Percentiles rank a stretch among this genome's conserved stretches.
phyloP scores from a whole-genome alignment of 2,797 vertebrate genomes.

The Morus bassanus region DNA sequence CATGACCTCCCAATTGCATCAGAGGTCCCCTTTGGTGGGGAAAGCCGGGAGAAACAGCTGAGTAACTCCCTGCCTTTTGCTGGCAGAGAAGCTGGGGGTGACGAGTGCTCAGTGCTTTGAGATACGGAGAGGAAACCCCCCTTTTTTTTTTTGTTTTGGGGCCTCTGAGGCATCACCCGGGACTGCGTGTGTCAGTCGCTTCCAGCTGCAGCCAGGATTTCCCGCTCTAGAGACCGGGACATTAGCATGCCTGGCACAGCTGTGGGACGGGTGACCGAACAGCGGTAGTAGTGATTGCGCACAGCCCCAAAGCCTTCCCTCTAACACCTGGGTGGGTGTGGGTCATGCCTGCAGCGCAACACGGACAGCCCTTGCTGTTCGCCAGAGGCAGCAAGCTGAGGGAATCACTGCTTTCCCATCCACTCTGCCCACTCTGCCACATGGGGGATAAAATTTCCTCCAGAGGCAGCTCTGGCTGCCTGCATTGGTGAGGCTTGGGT shows the following conservation, averaged over 20 bases:
- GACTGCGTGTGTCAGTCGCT: background rate
- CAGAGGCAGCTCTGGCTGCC: background rate
- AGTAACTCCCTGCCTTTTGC: background rate
- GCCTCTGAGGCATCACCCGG: background rate
- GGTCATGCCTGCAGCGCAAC: background rate
- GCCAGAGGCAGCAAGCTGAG: background rate
- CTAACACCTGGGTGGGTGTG: rapidly evolving
- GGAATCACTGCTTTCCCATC: background rate
- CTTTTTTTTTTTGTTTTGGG: background rate
- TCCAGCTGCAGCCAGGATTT: background rate
- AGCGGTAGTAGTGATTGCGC: background rate
- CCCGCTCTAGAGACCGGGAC: background rate
- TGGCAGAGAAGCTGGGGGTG: background rate
- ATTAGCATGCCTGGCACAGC: background rate
- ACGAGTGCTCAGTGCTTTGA: background rate
- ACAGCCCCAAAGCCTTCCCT: background rate
- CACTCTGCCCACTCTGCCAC: background rate
- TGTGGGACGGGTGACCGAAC: background rate
- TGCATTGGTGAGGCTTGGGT: background rate
- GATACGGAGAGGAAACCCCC: background rate
- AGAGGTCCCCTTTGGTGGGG: background rate
- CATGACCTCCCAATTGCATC: background rate
- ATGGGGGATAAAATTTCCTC: background rate
- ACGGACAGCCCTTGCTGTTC: background rate
- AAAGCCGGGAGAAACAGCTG: background rate